A percentile compares a stretch with the other conserved stretches of the same genome.
Conservation (phyloP, 2,797 vertebrate genomes). For the Tolypeutes matacus region DNA sequence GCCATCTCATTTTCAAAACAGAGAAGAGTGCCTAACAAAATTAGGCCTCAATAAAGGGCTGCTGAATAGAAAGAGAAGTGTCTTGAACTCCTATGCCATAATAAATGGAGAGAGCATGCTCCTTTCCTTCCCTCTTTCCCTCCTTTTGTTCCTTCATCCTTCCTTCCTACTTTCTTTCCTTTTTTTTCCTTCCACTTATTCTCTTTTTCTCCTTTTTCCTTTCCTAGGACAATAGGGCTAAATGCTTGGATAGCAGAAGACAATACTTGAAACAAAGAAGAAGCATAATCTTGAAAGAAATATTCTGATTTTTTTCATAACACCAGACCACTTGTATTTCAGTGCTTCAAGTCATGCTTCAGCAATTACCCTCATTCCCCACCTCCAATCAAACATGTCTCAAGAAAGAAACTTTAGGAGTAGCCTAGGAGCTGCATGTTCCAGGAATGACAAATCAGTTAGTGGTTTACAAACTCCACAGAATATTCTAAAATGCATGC, state of each 20-base stretch:
- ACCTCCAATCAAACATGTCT: background rate
- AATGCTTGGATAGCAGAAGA: background rate
- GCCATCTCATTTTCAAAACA: background rate
- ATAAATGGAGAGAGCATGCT: background rate
- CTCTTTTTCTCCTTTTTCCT: background rate
- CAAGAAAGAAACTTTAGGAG: background rate
- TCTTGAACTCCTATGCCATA: no score
- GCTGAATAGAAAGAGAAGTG: background rate
- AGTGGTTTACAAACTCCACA: background rate
- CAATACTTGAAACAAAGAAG: background rate
- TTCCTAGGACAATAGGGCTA: background rate
- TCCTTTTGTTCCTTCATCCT: background rate
- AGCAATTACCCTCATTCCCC: background rate
- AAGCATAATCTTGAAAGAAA: background rate
- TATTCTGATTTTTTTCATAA: background rate
- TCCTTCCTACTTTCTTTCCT: background rate
- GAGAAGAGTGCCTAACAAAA: background rate
- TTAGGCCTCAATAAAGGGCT: no score
- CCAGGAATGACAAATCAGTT: background rate
- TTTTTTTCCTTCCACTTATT: background rate
- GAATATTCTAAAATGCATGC: background rate
- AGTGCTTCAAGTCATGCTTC: background rate
- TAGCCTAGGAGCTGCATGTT: no score
- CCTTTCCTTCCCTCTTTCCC: background rate
- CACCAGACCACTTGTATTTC: background rate